Evolutionary conservation across 2,113 vertebrate genomes (phyloP).

Genomic region (Rhineura floridana): DNA sequence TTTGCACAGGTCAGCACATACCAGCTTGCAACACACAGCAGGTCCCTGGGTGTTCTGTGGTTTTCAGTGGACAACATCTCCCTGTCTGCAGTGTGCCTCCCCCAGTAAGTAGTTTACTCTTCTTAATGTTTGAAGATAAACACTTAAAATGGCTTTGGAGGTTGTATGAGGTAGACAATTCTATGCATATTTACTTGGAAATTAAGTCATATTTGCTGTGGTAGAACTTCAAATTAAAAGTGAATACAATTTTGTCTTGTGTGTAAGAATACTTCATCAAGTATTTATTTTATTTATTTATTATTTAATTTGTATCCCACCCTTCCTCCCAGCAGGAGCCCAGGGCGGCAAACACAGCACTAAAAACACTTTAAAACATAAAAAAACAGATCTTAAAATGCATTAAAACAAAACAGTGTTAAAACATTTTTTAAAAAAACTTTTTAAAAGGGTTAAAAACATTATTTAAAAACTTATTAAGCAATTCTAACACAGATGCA

Average conservation of each 20-base stretch:
- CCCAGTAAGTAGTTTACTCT: slow-evolving; percentile 78
- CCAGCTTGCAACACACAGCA: slow-evolving; percentile 92
- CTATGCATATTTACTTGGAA: not conserved
- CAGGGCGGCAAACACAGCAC: no score
- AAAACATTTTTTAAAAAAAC: no score
- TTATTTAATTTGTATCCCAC: no score
- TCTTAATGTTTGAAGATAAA: not conserved
- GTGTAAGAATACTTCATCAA: not conserved
- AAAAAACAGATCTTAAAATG: no score
- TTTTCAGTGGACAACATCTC: slow-evolving; percentile 97
- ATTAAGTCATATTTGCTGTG: not conserved
- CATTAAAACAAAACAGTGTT: no score
- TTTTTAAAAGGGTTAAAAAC: no score
- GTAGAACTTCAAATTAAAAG: not conserved
- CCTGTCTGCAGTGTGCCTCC: slow-evolving; percentile 92
- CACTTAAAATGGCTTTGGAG: not conserved
- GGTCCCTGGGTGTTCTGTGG: slow-evolving; percentile 92
- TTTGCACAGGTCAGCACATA: slow-evolving; percentile 95
- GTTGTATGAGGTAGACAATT: not conserved
- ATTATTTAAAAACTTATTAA: no score
- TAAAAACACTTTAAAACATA: no score
- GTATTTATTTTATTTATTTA: no score
- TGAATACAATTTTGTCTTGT: not conserved
- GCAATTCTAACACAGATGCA: no score
- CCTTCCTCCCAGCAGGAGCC: no score